Conservation (phyloP, 2,113 vertebrate genomes). For the Lasiurus cinereus region DNA sequence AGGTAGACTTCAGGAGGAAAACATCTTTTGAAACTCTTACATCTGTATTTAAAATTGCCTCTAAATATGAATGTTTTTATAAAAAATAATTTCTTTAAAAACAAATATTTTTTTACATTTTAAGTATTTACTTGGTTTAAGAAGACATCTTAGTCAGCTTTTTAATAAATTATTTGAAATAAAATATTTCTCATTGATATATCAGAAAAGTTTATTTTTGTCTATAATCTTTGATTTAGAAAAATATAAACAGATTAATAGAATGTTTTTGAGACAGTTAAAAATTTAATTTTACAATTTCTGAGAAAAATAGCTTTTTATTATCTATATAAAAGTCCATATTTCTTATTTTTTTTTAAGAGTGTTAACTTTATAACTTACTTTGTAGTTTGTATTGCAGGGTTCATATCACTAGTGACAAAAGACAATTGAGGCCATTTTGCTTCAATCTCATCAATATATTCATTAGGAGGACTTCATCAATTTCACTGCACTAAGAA, state of each 20-base stretch:
- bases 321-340: neutral
- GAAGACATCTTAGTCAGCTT: constrained; percentile 13
- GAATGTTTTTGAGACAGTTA: neutral
- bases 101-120: neutral
- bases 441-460: constrained; percentile 71
- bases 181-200: neutral
- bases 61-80: neutral
- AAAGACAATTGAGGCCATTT: constrained; percentile 29
- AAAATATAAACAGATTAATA: constrained; percentile 22
- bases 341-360: neutral
- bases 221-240: neutral
- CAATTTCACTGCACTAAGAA: constrained; percentile 58
- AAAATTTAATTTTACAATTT: constrained; percentile 28
- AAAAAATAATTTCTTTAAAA: neutral
- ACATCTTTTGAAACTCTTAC: constrained; percentile 22
- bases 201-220: neutral
- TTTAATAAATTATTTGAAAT: constrained; percentile 60
- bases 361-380: neutral
- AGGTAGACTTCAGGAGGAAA: constrained; percentile 57
- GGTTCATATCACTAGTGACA: constrained; percentile 39
- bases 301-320: neutral
- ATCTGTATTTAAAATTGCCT: neutral
- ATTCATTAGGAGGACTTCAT: constrained; percentile 76
- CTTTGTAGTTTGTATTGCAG: neutral
- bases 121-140: neutral